A percentile compares a stretch with the other conserved stretches of the same genome.
Conservation (phyloP, 1,140 invertebrate genomes). For the Drosophila cardini region DNA sequence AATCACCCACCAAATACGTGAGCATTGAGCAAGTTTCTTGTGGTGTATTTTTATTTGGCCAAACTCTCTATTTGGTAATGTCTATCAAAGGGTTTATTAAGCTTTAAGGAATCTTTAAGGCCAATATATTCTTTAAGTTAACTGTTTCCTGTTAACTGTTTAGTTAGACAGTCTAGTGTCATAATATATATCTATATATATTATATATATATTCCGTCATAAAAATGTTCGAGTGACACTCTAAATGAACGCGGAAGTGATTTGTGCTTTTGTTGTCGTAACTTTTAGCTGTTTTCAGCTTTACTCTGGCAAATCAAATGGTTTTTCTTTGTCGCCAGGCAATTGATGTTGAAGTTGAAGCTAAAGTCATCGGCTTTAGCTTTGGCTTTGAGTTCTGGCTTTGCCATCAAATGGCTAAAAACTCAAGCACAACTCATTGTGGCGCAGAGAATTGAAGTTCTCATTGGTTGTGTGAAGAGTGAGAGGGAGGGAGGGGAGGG, state of each 20-base stretch:
- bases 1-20: constrained; percentile 58
- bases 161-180: too few relatives aligned
- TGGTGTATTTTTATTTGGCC: not conserved
- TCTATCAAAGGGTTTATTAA: not conserved
- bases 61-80: not conserved
- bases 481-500: not conserved
- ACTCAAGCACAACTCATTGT: constrained; percentile 72
- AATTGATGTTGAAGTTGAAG: constrained; percentile 26
- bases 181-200: too few relatives aligned
- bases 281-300: constrained; percentile 63
- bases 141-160: too few relatives aligned
- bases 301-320: constrained; percentile 67
- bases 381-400: constrained; percentile 25
- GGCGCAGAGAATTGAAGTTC: constrained; percentile 72
- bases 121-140: too few relatives aligned
- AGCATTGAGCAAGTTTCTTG: constrained; percentile 61
- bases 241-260: constrained; percentile 65
- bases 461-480: constrained; percentile 47
- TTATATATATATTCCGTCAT: constrained; percentile 40
- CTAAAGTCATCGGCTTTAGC: constrained; percentile 31
- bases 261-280: constrained; percentile 70
- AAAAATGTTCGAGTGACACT: constrained; percentile 42
- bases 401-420: constrained; percentile 25
- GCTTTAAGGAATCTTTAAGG: not conserved
- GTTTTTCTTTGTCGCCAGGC: constrained; percentile 39